phyloP scores from a whole-genome alignment of 2,888 invertebrate genomes.

The Nebria salina region DNA sequence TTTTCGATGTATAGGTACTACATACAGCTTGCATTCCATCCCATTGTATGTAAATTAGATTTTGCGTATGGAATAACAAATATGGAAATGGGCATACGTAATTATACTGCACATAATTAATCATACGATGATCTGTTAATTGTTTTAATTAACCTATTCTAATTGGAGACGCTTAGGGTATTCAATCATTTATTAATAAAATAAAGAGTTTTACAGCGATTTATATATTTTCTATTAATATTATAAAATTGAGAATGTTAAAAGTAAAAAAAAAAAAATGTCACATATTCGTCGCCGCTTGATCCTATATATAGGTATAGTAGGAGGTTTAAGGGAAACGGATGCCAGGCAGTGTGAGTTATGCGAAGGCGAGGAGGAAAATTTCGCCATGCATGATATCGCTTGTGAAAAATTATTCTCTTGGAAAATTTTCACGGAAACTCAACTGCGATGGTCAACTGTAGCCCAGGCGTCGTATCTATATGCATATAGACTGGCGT shows the following conservation, averaged over 20 bases:
- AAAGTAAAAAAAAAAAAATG: not conserved
- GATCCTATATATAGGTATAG: not conserved
- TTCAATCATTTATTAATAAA: too few species aligned
- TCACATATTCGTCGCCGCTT: not conserved
- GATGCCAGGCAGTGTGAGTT: conserved; percentile 30
- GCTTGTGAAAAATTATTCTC: conserved; percentile 47
- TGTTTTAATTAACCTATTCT: not conserved
- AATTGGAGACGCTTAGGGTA: too few species aligned
- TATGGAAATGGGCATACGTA: conserved; percentile 18
- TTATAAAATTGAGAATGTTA: not conserved
- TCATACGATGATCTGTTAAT: not conserved
- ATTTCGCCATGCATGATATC: conserved; percentile 46
- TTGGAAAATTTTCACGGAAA: conserved; percentile 45
- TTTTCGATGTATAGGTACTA: conserved; percentile 8
- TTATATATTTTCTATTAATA: not conserved
- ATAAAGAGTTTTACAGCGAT: too few species aligned
- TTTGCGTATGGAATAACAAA: conserved; percentile 33
- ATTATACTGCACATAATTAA: conserved; percentile 9
- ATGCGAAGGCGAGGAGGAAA: conserved; percentile 33
- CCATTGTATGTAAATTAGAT: conserved; percentile 42
- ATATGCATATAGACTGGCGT: conserved; percentile 55
- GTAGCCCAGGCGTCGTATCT: conserved; percentile 53
- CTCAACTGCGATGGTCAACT: conserved; percentile 47
- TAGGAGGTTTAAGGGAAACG: not conserved
- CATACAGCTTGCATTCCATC: conserved; percentile 13